Conservation (phyloP, 92 coral and sea anemone species). For the Actinernus sp. region DNA sequence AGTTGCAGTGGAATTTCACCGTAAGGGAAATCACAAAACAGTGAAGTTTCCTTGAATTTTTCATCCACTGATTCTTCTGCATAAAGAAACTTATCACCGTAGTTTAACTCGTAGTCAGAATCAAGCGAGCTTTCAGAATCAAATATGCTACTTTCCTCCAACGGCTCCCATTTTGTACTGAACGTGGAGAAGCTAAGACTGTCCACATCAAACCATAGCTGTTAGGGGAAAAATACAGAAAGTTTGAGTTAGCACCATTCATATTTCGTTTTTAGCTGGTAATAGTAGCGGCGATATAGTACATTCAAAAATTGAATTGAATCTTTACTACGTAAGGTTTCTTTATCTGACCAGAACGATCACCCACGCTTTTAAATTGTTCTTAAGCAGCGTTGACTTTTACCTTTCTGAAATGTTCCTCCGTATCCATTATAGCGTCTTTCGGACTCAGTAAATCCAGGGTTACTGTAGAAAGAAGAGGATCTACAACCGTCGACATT, state of each 20-base stretch:
- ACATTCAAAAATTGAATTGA: too few species aligned
- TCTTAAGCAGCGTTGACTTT: too few species aligned
- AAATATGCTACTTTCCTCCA: conserved; percentile 76
- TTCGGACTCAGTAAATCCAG: conserved; percentile 89
- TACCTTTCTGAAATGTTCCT: conserved; percentile 97
- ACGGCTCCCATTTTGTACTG: conserved; percentile 66
- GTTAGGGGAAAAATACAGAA: conserved; percentile 14
- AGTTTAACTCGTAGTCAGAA: conserved; percentile 87
- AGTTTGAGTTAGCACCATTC: conserved; percentile 17
- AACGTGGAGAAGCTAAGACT: conserved; percentile 68
- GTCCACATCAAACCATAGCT: conserved; percentile 89
- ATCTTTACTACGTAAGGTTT: too few species aligned
- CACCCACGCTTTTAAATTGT: too few species aligned
- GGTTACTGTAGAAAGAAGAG: conserved; percentile 96
- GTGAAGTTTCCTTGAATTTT: conserved; percentile 70
- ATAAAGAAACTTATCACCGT: conserved; percentile 81
- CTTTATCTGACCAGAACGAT: too few species aligned
- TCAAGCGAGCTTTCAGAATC: conserved; percentile 92
- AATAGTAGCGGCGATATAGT: too few species aligned
- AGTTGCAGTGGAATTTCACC: conserved; percentile 65
- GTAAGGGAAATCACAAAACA: conserved; percentile 74
- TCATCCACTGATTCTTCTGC: conserved; percentile 81
- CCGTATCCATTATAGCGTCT: conserved; percentile 87
- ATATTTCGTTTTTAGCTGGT: too few species aligned
- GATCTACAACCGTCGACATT: conserved; percentile 94